Base-by-base conservation (phyloP, 2,797 vertebrate genomes). In the Microctenopoma lineatum region DNA sequence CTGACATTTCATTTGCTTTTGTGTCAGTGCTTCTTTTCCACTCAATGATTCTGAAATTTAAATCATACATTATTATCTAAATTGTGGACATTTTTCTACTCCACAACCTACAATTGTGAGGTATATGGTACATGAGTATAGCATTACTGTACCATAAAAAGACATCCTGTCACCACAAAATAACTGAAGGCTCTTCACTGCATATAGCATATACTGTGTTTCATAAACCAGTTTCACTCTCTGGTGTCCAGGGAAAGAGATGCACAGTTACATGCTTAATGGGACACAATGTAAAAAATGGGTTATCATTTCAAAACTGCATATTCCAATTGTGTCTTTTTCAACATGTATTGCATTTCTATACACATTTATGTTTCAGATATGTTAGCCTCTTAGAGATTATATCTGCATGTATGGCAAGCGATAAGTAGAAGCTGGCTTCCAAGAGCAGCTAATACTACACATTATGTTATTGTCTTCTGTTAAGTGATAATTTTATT, bases 141-240 rank as follows among this genome's bases (percentile, higher is more conserved):
- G 38, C 50, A 86, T 92, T 90, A 84, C 75, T 77, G 60, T 45
- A 79, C 86, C 86, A 79, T 87, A 91, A 86, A 90, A 92, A 90
- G 84, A 87, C 72, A 56, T 66, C 62, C 47, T 29, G 57, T 59
- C 60, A 61, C 86, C 81, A n/a, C 87, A 83, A 75, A 85, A 78
- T 47, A 65, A 70, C 74, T 63, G 54, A 63, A 66, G 50, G 18
- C 63, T 74, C 64, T 62, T 68, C 41, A 26, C 57, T 59, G 61
- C 57, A 54, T 77, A 64, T 42, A 44, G 68, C 70, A 64, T 58
- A 69, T 21, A 48, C 41, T 48, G 56, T 57, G 53, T 77, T 68
- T 57, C 48, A 48, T 56, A 26, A 59, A 52, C 47, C 56, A 58
- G 70, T 74, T 84, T 84, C 56, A 26, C 27, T 73, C 26, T 57